Evolutionary conservation across 2,888 invertebrate genomes (phyloP).

Genomic region (Nephrocerus scutellatus): DNA sequence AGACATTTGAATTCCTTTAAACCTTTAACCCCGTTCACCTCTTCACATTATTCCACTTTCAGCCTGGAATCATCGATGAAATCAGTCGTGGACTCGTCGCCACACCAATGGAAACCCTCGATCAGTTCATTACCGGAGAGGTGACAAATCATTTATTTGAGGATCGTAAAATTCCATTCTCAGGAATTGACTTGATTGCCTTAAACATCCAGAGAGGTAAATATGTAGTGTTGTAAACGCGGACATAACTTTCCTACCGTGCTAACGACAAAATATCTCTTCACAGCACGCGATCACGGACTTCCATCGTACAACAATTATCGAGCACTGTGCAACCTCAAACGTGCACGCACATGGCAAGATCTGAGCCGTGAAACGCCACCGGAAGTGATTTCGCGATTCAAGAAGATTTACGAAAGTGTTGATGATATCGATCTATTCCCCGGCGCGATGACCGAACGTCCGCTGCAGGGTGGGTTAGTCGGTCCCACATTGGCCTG

Average conservation of each 20-base stretch:
- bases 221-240: conserved; percentile 21
- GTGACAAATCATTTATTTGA: conserved; percentile 94
- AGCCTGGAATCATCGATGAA: conserved; percentile 75
- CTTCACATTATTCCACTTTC: conserved; percentile 30
- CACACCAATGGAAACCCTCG: conserved; percentile 87
- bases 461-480: conserved; percentile 79
- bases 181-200: conserved; percentile 87
- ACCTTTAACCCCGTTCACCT: too few species aligned
- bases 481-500: conserved; percentile 93
- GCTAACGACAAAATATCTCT: background rate
- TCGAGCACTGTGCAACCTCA: conserved; percentile 81
- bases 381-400: conserved; percentile 67
- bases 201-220: conserved; percentile 74
- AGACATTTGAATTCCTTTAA: too few species aligned
- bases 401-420: conserved; percentile 74
- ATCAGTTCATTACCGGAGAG: conserved; percentile 90
- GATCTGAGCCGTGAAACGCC: conserved; percentile 83
- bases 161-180: conserved; percentile 79
- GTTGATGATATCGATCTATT: conserved; percentile 96
- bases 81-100: conserved; percentile 76
- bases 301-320: conserved; percentile 85
- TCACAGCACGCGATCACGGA: conserved; percentile 72
- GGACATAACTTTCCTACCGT: background rate
- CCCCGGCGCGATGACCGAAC: conserved; percentile 88
- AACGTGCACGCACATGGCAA: conserved; percentile 75